Evolutionary conservation across 2,888 invertebrate genomes (phyloP).

Genomic region (Coecobrya sp.): DNA sequence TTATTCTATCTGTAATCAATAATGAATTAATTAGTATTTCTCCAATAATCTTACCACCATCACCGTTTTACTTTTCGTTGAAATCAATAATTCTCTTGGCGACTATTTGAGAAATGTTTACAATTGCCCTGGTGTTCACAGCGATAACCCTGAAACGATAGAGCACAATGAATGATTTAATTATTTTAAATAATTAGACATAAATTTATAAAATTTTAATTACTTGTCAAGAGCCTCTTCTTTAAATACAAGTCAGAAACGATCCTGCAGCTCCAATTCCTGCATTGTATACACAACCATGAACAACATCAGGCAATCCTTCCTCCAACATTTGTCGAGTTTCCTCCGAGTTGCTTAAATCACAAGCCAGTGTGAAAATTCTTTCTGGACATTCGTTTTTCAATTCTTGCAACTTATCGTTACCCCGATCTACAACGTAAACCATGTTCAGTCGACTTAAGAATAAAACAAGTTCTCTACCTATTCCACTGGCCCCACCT

Average conservation of each 20-base stretch:
- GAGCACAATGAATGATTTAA: too few relatives aligned
- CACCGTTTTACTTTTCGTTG: conserved; percentile 88
- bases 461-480: conserved; percentile 87
- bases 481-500: conserved; percentile 91
- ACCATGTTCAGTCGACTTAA: conserved; percentile 3
- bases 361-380: conserved; percentile 88
- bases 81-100: conserved; percentile 91
- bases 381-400: not conserved
- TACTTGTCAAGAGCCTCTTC: conserved; percentile 92
- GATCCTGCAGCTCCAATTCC: conserved; percentile 92
- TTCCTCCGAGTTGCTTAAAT: conserved; percentile 93
- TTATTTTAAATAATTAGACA: not conserved
- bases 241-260: conserved; percentile 91
- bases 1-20: too few relatives aligned
- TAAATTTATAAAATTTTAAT: conserved; percentile 81
- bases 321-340: conserved; percentile 91
- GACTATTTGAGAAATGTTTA: conserved; percentile 95
- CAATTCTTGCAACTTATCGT: not conserved
- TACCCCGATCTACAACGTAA: conserved; percentile 40
- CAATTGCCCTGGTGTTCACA: conserved; percentile 94
- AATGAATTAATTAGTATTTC: too few relatives aligned
- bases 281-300: conserved; percentile 97
- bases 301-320: conserved; percentile 91
- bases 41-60: not conserved
- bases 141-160: conserved; percentile 89